Evolutionary conservation across 2,797 vertebrate species (phyloP).

Genomic region (Emydoidea blandingii): DNA sequence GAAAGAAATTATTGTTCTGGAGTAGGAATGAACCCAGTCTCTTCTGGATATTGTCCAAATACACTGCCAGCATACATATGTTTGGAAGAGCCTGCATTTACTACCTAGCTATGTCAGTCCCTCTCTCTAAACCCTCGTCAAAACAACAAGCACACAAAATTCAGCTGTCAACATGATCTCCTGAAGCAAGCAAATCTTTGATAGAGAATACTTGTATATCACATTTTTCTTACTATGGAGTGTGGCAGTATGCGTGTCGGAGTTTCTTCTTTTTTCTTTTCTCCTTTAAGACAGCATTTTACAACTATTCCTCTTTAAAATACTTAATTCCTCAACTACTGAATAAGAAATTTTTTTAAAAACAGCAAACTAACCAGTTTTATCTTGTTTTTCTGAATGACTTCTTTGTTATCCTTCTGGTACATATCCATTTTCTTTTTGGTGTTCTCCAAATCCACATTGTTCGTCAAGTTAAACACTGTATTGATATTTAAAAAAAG

Average conservation of each 20-base stretch:
- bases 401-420: constrained; percentile 95
- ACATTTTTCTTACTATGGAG: background rate
- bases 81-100: constrained; percentile 38
- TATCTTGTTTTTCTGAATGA: constrained; percentile 96
- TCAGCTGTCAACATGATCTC: background rate
- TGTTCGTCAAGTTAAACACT: constrained; percentile 98
- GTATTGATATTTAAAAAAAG: constrained; percentile 56
- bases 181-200: background rate
- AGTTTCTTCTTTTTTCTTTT: background rate
- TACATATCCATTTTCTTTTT: constrained; percentile 96
- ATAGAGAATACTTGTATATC: background rate
- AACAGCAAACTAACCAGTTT: constrained; percentile 88
- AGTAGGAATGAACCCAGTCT: constrained; percentile 56
- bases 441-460: constrained; percentile 94
- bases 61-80: constrained; percentile 4
- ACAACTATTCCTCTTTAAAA: constrained; percentile 4
- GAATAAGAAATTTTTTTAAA: constrained; percentile 5
- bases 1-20: constrained; percentile 67
- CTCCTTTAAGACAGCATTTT: constrained; percentile 20
- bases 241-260: background rate
- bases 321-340: constrained; percentile 41
- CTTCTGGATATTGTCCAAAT: constrained; percentile 62
- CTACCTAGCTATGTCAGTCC: background rate
- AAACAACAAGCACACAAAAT: constrained; percentile 1
- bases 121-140: constrained; percentile 24